Conservation (phyloP, 2,113 vertebrate species). For the Phodopus roborovskii region DNA sequence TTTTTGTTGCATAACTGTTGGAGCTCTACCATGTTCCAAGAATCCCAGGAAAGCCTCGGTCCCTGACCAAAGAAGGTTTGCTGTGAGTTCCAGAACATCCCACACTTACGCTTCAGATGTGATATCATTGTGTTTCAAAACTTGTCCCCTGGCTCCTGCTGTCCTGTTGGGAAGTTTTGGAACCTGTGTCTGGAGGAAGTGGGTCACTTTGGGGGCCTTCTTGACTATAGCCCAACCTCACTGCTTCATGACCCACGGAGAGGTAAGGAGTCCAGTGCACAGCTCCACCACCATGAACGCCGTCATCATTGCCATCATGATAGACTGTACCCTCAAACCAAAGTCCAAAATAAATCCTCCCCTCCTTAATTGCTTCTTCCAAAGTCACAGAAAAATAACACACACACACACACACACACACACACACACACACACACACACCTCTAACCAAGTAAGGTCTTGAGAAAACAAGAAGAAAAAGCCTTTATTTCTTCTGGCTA, state of each 20-base stretch:
- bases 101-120: not conserved
- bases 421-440: not conserved
- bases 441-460: not conserved
- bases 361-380: not conserved
- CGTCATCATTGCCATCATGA: too few species aligned
- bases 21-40: not conserved
- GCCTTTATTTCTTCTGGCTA: not conserved
- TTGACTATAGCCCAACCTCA: not conserved
- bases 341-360: not conserved
- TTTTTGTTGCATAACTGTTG: too few species aligned
- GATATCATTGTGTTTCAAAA: not conserved
- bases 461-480: slow-evolving; percentile 5
- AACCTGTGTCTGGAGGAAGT: not conserved
- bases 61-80: slow-evolving; percentile 53
- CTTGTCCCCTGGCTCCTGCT: not conserved
- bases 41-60: slow-evolving; percentile 49
- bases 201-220: not conserved
- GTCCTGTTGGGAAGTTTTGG: not conserved
- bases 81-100: slow-evolving; percentile 18
- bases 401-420: not conserved
- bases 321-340: not conserved
- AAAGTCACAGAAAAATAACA: not conserved
- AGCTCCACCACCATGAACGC: too few species aligned
- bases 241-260: not conserved
- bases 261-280: not conserved